Evolutionary conservation across 2,113 vertebrate genomes (phyloP).

Genomic region (Cyprinus carpio): DNA sequence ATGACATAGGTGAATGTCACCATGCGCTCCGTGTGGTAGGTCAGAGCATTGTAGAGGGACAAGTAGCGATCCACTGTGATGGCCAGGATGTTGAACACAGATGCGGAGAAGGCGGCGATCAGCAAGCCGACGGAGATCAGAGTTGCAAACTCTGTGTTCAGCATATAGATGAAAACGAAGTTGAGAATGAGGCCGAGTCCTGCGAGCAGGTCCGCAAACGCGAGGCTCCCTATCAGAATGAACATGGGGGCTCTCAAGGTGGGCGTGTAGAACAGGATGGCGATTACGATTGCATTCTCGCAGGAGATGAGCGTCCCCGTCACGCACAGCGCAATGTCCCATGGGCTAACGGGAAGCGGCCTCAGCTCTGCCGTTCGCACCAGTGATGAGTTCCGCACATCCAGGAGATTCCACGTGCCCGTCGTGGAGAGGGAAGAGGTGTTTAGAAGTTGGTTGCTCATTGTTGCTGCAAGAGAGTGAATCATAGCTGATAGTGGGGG

Average conservation of each 20-base stretch:
- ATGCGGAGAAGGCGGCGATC: slow-evolving; percentile 87
- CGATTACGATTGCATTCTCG: slow-evolving; percentile 85
- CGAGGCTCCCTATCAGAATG: slow-evolving; percentile 87
- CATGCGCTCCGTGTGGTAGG: slow-evolving; percentile 89
- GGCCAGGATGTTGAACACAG: slow-evolving; percentile 85
- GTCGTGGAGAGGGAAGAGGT: slow-evolving; percentile 60
- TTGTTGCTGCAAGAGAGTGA: slow-evolving; percentile 76
- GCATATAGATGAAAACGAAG: slow-evolving; percentile 84
- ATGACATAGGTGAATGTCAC: slow-evolving; percentile 83
- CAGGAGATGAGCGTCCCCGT: slow-evolving; percentile 71
- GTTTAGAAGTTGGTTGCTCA: slow-evolving; percentile 69
- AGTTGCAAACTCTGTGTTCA: slow-evolving; percentile 79
- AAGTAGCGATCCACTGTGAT: slow-evolving; percentile 92
- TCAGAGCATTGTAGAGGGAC: slow-evolving; percentile 89
- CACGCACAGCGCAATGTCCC: slow-evolving; percentile 88
- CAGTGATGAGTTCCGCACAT: slow-evolving; percentile 64
- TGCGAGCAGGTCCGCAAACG: slow-evolving; percentile 84
- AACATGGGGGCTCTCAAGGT: slow-evolving; percentile 85
- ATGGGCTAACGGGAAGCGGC: slow-evolving; percentile 77
- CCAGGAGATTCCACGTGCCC: slow-evolving; percentile 70
- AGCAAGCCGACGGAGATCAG: slow-evolving; percentile 81
- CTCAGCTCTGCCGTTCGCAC: slow-evolving; percentile 64
- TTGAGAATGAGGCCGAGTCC: slow-evolving; percentile 87
- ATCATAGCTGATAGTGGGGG: slow-evolving; percentile 76
- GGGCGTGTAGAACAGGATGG: slow-evolving; percentile 86